Evolutionary conservation across 2,113 vertebrate genomes (phyloP), one percentile per base, ranked within the genome.

Genomic region (Vulpes lagopus): DNA sequence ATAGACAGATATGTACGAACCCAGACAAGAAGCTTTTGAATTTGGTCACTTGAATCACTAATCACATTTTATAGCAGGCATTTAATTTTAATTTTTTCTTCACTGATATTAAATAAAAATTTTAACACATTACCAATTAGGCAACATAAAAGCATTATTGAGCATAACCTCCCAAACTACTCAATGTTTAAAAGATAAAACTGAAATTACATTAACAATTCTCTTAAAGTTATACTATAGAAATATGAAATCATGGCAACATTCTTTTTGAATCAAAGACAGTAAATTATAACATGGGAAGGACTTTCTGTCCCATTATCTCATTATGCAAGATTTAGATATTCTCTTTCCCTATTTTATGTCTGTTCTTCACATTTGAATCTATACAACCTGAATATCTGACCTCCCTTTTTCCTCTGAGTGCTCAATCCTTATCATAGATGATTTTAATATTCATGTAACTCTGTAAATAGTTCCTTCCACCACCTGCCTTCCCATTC

Each of bases 61-160:
- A 96, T 96, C 78, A 89, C 74, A 92, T 97, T 97, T 97, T 95
- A 97, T 59, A 91, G 96, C 38, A 96, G 69, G 17, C 92, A 96
- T 89, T 97, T 98, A 94, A 96, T 88, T 97, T 97, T 97, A 80
- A 91, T 85, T 95, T 96, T 96, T 97, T 94, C 81, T 64, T 78
- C 60, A 19, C 71, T 82, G 19, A 96, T 94, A 91, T 93, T 97
- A 97, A 97, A 97, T 91, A 64, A 91, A 97, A 92, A 87, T 97
- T 91, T 83, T 94, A 97, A 90, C 92, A 91, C 83, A 91, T 94
- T 97, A 96, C 62, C 67, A 95, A 94, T 96, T 98, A 96, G 69
- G 69, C 65, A 94, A 96, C 90, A 96, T 96, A 94, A 97, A 94
- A 97, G 81, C 64, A 96, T 96, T 94, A 97, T 62, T 80, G 82